Evolutionary conservation across 2,113 vertebrate species (phyloP).

Genomic region (Myotis davidii): DNA sequence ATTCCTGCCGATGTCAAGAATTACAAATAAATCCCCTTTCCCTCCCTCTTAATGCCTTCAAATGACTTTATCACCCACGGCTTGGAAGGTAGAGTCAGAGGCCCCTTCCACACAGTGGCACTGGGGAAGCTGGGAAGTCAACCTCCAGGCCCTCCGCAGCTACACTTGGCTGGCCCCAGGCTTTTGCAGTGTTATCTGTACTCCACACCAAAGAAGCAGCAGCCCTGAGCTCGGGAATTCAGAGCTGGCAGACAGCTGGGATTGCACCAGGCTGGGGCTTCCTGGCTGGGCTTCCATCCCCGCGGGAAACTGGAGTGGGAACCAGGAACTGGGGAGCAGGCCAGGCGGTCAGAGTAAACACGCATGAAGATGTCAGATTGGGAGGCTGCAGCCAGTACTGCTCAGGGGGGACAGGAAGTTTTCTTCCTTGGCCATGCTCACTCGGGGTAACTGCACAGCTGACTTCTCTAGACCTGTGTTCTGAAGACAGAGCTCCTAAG

Average conservation of each 20-base stretch:
- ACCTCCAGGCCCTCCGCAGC: background rate
- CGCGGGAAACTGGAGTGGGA: background rate
- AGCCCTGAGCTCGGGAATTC: background rate
- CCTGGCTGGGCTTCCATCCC: background rate
- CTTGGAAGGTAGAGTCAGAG: background rate
- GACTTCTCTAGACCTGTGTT: background rate
- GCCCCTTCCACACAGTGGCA: too few species aligned
- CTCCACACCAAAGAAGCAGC: background rate
- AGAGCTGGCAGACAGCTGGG: background rate
- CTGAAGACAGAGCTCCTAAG: slow-evolving; percentile 9
- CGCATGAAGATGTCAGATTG: background rate
- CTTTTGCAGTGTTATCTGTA: background rate
- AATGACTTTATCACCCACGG: background rate
- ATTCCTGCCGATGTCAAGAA: background rate
- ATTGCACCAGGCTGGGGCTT: background rate
- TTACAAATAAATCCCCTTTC: background rate
- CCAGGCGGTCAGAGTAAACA: background rate
- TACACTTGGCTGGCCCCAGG: background rate
- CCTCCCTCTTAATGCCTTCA: background rate
- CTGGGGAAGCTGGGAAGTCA: background rate
- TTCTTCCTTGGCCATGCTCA: background rate
- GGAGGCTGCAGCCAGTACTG: background rate
- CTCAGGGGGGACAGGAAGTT: too few species aligned
- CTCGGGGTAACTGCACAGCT: background rate
- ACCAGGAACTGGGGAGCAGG: background rate